Conservation (phyloP, 2,797 vertebrate species). For the Pipistrellus kuhlii region DNA sequence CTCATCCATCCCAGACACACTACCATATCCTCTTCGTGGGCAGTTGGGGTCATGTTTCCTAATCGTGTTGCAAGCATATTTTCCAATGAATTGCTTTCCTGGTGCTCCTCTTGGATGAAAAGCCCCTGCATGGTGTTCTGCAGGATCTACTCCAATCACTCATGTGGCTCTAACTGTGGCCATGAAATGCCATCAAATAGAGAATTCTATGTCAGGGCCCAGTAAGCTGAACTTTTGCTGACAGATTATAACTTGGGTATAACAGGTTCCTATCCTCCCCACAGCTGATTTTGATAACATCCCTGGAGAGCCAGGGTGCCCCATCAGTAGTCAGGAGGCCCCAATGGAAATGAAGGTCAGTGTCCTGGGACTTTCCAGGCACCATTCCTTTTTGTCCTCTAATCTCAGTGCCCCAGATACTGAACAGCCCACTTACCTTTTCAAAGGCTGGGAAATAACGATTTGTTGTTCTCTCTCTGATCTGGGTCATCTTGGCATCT, state of each 20-base stretch:
- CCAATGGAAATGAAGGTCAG: not conserved
- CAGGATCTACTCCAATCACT: not conserved
- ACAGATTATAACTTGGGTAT: not conserved
- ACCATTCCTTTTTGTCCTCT: not conserved
- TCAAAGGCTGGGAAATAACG: constrained; percentile 79
- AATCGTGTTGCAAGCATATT: fast-evolving
- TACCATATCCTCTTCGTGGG: not conserved
- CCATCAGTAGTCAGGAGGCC: not conserved
- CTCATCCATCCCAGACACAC: not conserved
- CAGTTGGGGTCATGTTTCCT: not conserved
- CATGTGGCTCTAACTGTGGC: too few relatives aligned
- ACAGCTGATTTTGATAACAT: not conserved
- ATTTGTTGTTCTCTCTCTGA: constrained; percentile 53
- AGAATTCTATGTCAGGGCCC: not conserved
- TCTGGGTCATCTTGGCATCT: constrained; percentile 12
- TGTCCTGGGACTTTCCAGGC: not conserved
- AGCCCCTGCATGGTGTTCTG: not conserved
- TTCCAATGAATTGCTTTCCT: not conserved
- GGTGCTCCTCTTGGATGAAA: not conserved
- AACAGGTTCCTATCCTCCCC: not conserved
- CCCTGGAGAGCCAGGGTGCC: not conserved
- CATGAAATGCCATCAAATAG: fast-evolving
- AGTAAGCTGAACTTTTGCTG: not conserved
- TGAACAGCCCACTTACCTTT: constrained; percentile 70
- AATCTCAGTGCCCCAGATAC: not conserved